phyloP scores from a whole-genome alignment of 2,797 vertebrate species.

The Orientallactaga sibirica region DNA sequence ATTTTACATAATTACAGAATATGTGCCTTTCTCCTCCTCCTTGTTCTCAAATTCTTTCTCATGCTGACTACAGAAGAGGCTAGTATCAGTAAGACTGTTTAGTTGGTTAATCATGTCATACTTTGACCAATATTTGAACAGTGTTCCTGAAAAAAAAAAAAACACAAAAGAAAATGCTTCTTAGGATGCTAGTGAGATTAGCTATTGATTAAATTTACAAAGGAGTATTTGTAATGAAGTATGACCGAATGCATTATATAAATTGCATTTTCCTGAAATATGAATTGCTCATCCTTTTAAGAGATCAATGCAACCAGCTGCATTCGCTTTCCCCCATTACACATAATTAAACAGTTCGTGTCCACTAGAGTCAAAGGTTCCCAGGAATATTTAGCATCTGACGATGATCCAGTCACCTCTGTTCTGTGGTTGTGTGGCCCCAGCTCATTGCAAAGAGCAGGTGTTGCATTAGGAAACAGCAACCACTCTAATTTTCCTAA shows the following conservation, averaged over 20 bases:
- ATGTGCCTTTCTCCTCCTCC: neutral
- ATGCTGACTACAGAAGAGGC: neutral
- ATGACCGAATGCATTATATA: slow-evolving; percentile 24
- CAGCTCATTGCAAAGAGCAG: neutral
- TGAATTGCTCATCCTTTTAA: slow-evolving; percentile 65
- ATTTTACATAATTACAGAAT: neutral
- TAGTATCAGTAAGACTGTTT: neutral
- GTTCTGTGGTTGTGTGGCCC: neutral
- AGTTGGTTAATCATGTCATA: neutral
- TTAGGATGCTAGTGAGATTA: slow-evolving; percentile 18
- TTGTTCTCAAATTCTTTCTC: slow-evolving; percentile 37
- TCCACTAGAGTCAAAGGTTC: slow-evolving; percentile 45
- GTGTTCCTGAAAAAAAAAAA: neutral
- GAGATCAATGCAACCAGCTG: slow-evolving; percentile 7
- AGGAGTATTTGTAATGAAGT: neutral
- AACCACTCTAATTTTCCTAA: slow-evolving; percentile 70
- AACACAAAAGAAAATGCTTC: neutral
- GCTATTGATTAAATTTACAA: slow-evolving; percentile 60
- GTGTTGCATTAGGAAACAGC: slow-evolving; percentile 45
- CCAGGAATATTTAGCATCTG: neutral
- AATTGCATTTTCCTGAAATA: slow-evolving; percentile 53
- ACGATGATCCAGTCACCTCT: neutral
- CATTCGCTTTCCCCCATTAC: slow-evolving; percentile 55
- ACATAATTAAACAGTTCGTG: slow-evolving; percentile 68
- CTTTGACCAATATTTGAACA: slow-evolving; percentile 45